phyloP scores from a whole-genome alignment of 2,113 vertebrate genomes.

The Indri indri region DNA sequence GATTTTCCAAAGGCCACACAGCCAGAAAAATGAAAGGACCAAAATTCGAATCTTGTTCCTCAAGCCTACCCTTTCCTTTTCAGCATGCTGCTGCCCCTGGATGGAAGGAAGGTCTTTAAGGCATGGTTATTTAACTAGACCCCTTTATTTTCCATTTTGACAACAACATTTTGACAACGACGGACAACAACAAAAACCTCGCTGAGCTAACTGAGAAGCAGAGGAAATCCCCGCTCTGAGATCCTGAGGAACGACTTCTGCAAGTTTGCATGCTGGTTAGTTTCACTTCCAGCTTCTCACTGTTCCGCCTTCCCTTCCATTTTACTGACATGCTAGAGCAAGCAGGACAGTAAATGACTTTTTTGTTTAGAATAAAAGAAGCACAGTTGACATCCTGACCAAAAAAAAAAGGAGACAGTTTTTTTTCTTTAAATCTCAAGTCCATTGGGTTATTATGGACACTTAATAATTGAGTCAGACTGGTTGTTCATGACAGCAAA shows the following conservation, averaged over 20 bases:
- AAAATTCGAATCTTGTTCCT: neutral
- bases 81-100: neutral
- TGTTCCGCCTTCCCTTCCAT: neutral
- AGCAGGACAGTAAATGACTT: neutral
- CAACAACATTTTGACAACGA: neutral
- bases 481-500: neutral
- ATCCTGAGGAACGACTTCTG: neutral
- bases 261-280: neutral
- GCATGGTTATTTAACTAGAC: neutral
- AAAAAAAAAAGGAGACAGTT: neutral
- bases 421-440: slow-evolving; percentile 16
- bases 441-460: neutral
- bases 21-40: neutral
- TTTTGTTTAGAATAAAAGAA: neutral
- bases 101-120: neutral
- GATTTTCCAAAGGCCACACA: neutral
- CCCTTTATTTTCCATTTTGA: neutral
- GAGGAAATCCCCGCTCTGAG: neutral
- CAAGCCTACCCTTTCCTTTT: neutral
- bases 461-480: neutral
- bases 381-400: neutral
- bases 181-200: neutral
- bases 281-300: neutral
- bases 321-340: neutral
- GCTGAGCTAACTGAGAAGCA: neutral